Base-by-base conservation (phyloP, 2,888 invertebrate species). In the Bombylius major region DNA sequence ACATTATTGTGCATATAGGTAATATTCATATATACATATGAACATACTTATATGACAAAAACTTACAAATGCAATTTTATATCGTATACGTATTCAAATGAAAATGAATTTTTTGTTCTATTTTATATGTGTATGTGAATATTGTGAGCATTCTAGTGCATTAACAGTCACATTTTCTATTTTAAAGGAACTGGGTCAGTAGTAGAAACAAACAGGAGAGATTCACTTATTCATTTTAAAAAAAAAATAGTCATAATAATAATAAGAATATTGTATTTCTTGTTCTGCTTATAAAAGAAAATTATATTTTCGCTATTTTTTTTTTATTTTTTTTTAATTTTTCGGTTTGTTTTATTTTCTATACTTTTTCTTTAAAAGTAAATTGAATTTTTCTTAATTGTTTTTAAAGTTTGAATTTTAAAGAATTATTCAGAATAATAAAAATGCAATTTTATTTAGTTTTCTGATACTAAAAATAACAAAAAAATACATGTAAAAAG, bases 161-260 rank as follows among this genome's bases (percentile, higher is more conserved):
- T 2, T 23, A 23, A 23, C 23, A 23, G 23, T 23, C 59, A 59
- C 55, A 58, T 59, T 59, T 59, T 56, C 59, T 53, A 48, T 56
- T 56, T 54, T 58, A 36, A 31, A 59, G 58, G 60, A 62, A 60
- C 57, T 62, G 58, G 62, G 62, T 62, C 62, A 62, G 62, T 62
- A 60, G 62, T 60, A 56, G 58, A 60, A 60, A 56, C 56, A 56
- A 59, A 59, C 60, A 54, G 56, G 56, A 57, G 55, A 57, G 58
- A 58, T 60, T 60, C 56, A 50, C 51, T 39, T 55, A 11, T 42
- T 4, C 11, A 42, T 8, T 4, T 11, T 5, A 42, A 42, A 42
- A 42, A 42, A 42, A 42, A 42, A 42, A 42, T 42, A 8, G 2
- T 11, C 23, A 23, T 23, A 23, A 23, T 23, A 23, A 23, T 23